Evolutionary conservation across 2,113 vertebrate species (phyloP).

Genomic region (Neopipo cinnamomea): DNA sequence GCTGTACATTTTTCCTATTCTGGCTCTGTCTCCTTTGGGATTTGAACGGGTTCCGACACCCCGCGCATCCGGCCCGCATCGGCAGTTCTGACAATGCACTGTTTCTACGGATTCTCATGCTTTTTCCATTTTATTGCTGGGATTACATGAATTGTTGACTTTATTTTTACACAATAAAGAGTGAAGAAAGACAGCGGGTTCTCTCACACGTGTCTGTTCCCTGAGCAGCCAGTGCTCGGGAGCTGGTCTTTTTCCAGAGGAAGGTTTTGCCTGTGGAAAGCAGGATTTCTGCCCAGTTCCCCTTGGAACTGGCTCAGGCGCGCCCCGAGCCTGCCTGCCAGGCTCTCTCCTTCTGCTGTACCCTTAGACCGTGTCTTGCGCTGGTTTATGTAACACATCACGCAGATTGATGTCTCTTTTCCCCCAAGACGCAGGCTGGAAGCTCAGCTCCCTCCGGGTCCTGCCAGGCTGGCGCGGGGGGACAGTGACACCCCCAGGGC

Average conservation of each 20-base stretch:
- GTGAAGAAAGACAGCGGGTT: slow-evolving; percentile 69
- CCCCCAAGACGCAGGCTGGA: not conserved
- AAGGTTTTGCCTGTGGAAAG: not conserved
- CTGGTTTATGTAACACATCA: not conserved
- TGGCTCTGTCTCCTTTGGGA: slow-evolving; percentile 68
- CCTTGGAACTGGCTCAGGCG: not conserved
- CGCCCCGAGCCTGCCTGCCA: not conserved
- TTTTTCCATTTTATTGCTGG: slow-evolving; percentile 78
- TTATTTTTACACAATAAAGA: slow-evolving; percentile 90
- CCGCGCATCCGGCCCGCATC: slow-evolving; percentile 48
- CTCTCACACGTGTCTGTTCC: not conserved
- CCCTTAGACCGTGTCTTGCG: fast-evolving
- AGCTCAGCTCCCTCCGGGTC: not conserved
- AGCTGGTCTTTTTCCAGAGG: not conserved
- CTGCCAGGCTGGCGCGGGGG: not conserved
- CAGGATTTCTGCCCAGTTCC: not conserved
- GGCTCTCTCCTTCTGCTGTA: not conserved
- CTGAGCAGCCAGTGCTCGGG: fast-evolving
- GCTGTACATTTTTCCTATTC: slow-evolving; percentile 73
- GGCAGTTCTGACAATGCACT: slow-evolving; percentile 70
- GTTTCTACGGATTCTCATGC: slow-evolving; percentile 75
- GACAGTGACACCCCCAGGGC: not conserved
- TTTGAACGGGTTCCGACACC: slow-evolving; percentile 43
- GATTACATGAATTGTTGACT: slow-evolving; percentile 81
- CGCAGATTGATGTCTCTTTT: fast-evolving